A percentile compares a stretch with the other conserved stretches of the same genome.
phyloP scores from a whole-genome alignment of 2,888 invertebrate species.

The Leuctra nigra region DNA sequence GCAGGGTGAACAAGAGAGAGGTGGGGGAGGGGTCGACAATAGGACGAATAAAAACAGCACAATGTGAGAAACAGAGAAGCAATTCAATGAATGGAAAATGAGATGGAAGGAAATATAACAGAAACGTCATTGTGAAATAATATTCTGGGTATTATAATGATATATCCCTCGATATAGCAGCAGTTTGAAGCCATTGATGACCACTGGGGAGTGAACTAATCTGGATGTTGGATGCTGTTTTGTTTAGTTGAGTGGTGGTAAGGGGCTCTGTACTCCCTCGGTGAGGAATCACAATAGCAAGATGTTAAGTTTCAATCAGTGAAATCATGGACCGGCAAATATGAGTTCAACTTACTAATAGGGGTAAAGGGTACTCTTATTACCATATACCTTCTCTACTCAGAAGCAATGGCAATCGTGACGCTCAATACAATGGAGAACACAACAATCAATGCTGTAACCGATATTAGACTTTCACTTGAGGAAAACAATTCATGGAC shows the following conservation, averaged over 20 bases:
- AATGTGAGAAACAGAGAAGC: slow-evolving; percentile 19
- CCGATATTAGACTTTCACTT: too few species aligned
- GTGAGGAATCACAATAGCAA: slow-evolving; percentile 14
- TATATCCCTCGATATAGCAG: neutral
- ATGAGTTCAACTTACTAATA: slow-evolving; percentile 2
- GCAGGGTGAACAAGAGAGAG: slow-evolving; percentile 15
- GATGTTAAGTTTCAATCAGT: slow-evolving; percentile 5
- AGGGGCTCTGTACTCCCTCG: slow-evolving; percentile 2
- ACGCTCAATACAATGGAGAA: too few species aligned
- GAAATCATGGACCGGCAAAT: slow-evolving; percentile 11
- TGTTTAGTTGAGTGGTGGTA: slow-evolving; percentile 20
- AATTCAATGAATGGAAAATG: slow-evolving; percentile 14
- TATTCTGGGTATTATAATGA: neutral
- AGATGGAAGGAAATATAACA: slow-evolving; percentile 11
- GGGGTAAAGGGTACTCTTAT: too few species aligned
- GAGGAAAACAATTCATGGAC: too few species aligned
- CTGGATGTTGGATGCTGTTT: slow-evolving; percentile 22
- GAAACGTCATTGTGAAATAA: slow-evolving; percentile 15
- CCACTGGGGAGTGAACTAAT: slow-evolving; percentile 23
- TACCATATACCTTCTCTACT: too few species aligned
- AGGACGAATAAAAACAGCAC: slow-evolving; percentile 20
- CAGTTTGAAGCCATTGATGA: slow-evolving; percentile 9
- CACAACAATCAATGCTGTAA: too few species aligned
- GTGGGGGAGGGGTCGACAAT: slow-evolving; percentile 2
- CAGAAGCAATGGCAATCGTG: too few species aligned